Evolutionary conservation across 2,113 vertebrate genomes (phyloP), one percentile per base, ranked within the genome.

Genomic region (Stercorarius parasiticus): DNA sequence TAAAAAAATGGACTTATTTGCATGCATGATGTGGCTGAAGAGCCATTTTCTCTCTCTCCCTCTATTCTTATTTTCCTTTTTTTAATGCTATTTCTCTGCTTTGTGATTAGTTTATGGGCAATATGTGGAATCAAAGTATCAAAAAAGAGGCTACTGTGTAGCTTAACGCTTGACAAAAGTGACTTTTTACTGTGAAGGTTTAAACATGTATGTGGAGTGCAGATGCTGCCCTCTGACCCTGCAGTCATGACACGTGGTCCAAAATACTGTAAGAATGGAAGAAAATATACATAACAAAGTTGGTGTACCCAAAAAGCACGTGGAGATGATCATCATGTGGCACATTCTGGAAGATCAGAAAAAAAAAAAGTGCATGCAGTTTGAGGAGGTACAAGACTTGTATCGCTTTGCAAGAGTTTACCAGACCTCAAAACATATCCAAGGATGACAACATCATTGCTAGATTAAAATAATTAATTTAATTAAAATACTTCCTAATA

Each of bases 281-380:
- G 59, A 72, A 77, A 69, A 15, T 8, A 8, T 38, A 17, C 2
- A 2, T 34, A 72, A 40, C 9, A 47, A 62, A 40, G 4, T 15
- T 36, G 17, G 4, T 74, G 29, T 70, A 34, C 26, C 12, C 16
- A 10, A 7, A 88, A 86, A 16, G 4, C 16, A 17, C 0, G 0
- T 36, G 22, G 25, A 88, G 15, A 36, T 65, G 49, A 15, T 79
- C 49, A 74, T 81, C 10, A 38, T 9, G 6, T 58, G 32, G 6
- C 38, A 43, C 6, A 8, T 65, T 82, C 40, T 83, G 42, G 36
- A 88, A 50, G 30, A 56, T 10, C 70, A 42, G 80, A n/a, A 47
- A 22, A 34, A 15, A 55, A 25, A 18, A 58, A 32, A 18, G 11
- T 8, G 11, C 15, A 8, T 9, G 19, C 3, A 25, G 3, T 73